Evolutionary conservation across 2,888 invertebrate species (phyloP), one percentile per base, ranked within the genome.

Genomic region (Lycocerus yunnanus): DNA sequence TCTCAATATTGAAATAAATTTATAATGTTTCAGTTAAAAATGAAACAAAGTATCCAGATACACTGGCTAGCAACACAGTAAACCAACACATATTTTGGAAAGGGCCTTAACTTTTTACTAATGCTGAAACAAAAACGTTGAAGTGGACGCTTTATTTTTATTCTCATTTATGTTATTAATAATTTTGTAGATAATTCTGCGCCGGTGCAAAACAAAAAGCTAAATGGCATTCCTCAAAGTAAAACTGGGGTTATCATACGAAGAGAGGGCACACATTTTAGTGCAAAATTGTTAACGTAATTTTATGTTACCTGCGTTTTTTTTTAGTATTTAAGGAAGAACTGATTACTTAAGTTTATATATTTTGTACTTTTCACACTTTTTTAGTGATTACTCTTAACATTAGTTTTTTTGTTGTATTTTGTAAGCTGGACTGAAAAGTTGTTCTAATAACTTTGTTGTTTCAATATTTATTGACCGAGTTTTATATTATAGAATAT

Each of bases 51-150:
- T 20, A 63, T 63, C 61, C 61, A 63, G 61, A 63, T 63, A 63
- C 20, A 63, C 61, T 20, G 18, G 18, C 61, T 63, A 63, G 61
- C 18, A 63, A n/a, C 16, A 63, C 61, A n/a, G 61, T 63, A 20
- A 63, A n/a, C 66, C 65, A 69, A 69, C 69, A 21, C 43, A 74
- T 60, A 59, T 67, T 71, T 71, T 70, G 71, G 74, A 70, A 74
- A 70, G 63, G 70, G 63, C 74, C 68, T 71, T 71, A 63, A 74
- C 70, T 71, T 67, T 74, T 21, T 70, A 15, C n/a, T 63, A 16
- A 20, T 63, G n/a, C 8, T 18, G 20, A 18, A 18, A 18, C n/a
- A 63, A 63, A 60, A 15, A 15, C 15, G 60, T 60, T 13, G 60
- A 60, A 60, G 60, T 18, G 20, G 20, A 18, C 20, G 15, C 15